Evolutionary conservation across 2,888 invertebrate genomes (phyloP), one percentile per base, ranked within the genome.

Genomic region (Geotrupes spiniger): DNA sequence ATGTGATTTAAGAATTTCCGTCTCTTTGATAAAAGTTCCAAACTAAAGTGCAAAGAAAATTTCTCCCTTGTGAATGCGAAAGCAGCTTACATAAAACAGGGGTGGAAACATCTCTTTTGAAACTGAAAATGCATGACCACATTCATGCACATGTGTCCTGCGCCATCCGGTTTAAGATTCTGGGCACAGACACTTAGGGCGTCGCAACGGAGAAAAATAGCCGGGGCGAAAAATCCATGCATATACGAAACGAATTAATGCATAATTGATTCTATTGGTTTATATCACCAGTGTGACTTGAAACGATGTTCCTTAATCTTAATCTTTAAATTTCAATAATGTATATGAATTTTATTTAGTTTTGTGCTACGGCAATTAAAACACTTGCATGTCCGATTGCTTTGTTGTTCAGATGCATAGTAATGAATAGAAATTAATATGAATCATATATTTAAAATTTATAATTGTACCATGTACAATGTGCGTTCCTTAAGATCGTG

Each of bases 31-130:
- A 56, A 49, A 37, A 48, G 42, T 51, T 43, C 42, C 26, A 12
- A 38, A 64, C 68, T 62, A 62, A 68, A 68, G 66, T 64, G 69
- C 64, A 63, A 66, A 68, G 71, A 65, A 72, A 72, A 72, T 72
- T 72, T 71, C 70, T 72, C 73, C 71, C 73, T 63, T 66, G 71
- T 68, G 73, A 71, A 71, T 71, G 71, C 63, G 65, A 65, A 70
- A 71, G 71, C 68, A 68, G 69, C 69, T 69, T 69, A 68, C 65
- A 65, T 58, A 63, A 64, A 68, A 65, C 66, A 63, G 66, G 70
- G 69, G 69, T 64, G 68, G 64, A 66, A 70, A 68, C 66, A 64
- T 68, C 71, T 62, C 67, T 66, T 70, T 68, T 66, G 63, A 69
- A 70, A 70, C 70, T 69, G 71, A 70, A 70, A 70, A 69, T 71